Evolutionary conservation across 2,888 invertebrate genomes (phyloP).

Genomic region (Xanthia togata): DNA sequence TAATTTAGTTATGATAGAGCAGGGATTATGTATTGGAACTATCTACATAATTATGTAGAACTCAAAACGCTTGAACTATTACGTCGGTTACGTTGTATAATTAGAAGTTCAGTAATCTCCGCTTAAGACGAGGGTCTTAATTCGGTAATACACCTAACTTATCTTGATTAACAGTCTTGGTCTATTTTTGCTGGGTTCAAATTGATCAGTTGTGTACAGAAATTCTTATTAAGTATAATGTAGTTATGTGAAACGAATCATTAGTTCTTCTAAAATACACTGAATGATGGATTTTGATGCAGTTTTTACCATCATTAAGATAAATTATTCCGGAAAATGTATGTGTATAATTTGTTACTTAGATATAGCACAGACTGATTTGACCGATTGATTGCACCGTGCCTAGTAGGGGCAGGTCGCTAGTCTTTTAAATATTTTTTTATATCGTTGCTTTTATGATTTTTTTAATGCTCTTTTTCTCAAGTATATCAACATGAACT

Average conservation of each 20-base stretch:
- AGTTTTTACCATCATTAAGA: not conserved
- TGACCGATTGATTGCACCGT: not conserved
- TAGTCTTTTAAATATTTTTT: not conserved
- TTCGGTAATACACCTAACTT: slow-evolving; percentile 27
- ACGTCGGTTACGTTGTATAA: slow-evolving; percentile 18
- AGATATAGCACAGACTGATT: not conserved
- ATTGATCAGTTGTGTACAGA: not conserved
- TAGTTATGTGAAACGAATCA: not conserved
- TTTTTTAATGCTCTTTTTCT: not conserved
- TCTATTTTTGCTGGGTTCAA: not conserved
- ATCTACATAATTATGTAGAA: slow-evolving; percentile 38
- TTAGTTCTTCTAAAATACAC: not conserved
- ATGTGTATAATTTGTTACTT: not conserved
- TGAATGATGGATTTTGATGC: not conserved
- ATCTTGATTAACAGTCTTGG: slow-evolving; percentile 6
- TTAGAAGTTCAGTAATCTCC: slow-evolving; percentile 47
- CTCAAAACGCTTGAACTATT: slow-evolving; percentile 33
- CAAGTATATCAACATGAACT: not conserved
- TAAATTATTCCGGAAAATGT: not conserved
- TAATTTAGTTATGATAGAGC: slow-evolving; percentile 42
- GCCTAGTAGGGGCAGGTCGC: not conserved
- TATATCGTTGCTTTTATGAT: not conserved
- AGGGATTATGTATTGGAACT: slow-evolving; percentile 43
- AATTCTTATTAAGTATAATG: not conserved
- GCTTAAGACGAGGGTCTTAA: slow-evolving; percentile 39